These are phyloP conservation scores for Myiopsitta monachus DNA, from an alignment of 2,113 vertebrate species.

Conservation along the genomic window DNA sequence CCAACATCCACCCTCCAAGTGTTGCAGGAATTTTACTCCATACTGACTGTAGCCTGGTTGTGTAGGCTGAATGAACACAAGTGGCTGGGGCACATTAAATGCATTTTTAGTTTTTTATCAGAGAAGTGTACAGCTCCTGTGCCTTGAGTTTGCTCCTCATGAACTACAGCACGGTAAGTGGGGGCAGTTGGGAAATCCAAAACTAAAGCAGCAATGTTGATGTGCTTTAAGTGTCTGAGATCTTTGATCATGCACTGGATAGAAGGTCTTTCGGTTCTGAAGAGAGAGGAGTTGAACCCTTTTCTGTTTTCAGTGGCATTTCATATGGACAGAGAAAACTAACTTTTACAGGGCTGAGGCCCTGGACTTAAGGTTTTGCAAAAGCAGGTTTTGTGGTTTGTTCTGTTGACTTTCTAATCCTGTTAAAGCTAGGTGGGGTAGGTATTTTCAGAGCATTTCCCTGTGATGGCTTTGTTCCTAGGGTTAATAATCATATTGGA, in stretches of 20 bases:
- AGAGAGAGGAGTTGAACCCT: fast-evolving
- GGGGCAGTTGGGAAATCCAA: fast-evolving
- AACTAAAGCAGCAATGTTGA: not conserved
- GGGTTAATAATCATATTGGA: not conserved
- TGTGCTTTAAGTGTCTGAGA: fast-evolving
- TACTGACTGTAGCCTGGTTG: fast-evolving
- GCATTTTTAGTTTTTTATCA: fast-evolving
- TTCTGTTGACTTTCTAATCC: not conserved
- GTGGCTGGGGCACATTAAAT: fast-evolving
- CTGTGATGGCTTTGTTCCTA: not conserved
- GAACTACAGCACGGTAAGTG: fast-evolving
- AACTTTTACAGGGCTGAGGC: not conserved
- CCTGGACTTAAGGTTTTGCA: not conserved
- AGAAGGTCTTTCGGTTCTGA: not conserved
- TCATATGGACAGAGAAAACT: fast-evolving
- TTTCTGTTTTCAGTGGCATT: fast-evolving
- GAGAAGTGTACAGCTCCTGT: fast-evolving
- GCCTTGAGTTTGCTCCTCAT: fast-evolving
- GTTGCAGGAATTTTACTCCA: fast-evolving
- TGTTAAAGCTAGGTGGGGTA: fast-evolving
- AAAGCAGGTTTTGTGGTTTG: not conserved
- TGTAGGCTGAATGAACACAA: fast-evolving
- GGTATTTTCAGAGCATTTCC: not conserved
- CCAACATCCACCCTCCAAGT: fast-evolving
- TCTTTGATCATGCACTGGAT: fast-evolving